Base-by-base conservation (phyloP, 2,888 invertebrate genomes). In the Aphidoletes aphidimyza region DNA sequence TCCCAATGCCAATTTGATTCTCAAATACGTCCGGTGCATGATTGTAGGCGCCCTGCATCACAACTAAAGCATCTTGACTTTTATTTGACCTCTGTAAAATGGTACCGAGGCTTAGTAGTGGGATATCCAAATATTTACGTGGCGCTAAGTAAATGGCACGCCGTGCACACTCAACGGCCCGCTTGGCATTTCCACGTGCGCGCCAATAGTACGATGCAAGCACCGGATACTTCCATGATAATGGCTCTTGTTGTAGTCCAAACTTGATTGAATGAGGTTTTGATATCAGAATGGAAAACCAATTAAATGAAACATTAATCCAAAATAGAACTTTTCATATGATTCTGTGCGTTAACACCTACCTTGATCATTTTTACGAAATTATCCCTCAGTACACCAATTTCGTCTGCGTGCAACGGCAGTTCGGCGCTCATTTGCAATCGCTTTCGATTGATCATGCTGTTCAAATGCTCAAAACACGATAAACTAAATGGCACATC, bases 161-260 rank as follows among this genome's bases (percentile, higher is more conserved):
- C 0, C 89, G 87, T 0, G 89, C 90, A 85, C 90, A 90, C 84
- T 89, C 89, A 9, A 89, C 84, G 0, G 90, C 90, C 84, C 89
- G 87, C 83, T 87, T 85, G 0, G 89, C 89, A 86, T 89, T 88
- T 14, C 89, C 90, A 1, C 87, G 87, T 87, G 89, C 88, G 0
- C 90, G 89, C 89, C 89, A 90, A 85, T 89, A 90, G 84, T 89
- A 89, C 0, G 90, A 90, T 85, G 88, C 88, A 0, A 90, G 84
- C 6, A 89, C 88, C 85, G 89, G 88, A 84, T 88, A 89, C 83
- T 89, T 89, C 90, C 90, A 90, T 0, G 89, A 89, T 0, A 86
- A 86, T 1, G 89, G 89, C 78, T 87, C 87, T 22, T 88, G 88
- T 69, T 85, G 85, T 11, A 88, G 86, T 0, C 89, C 89, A 26